A percentile compares a stretch with the other conserved stretches of the same genome.
These are phyloP conservation scores for Anoplophora glabripennis DNA, from an alignment of 1,140 invertebrate genomes.

Conservation along the genomic window DNA sequence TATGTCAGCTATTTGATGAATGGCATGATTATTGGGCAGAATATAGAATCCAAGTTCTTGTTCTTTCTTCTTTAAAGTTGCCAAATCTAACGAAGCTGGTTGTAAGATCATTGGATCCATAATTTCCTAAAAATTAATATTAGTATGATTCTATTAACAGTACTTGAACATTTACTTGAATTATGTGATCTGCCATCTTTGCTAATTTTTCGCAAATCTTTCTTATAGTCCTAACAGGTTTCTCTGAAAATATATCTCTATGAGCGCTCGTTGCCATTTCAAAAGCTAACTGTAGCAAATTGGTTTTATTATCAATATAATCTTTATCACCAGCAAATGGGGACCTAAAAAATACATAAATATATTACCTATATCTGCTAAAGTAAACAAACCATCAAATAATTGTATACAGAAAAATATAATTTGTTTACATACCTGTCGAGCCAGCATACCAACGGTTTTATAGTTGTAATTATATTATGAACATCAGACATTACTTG, in stretches of 20 bases:
- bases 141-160: neutral
- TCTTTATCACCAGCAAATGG: conserved; percentile 69
- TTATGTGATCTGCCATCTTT: conserved; percentile 79
- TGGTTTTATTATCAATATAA: conserved; percentile 64
- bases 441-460: conserved; percentile 83
- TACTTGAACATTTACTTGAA: conserved; percentile 59
- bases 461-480: conserved; percentile 77
- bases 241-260: conserved; percentile 81
- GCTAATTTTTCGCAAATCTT: conserved; percentile 68
- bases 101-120: conserved; percentile 85
- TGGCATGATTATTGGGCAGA: conserved; percentile 78
- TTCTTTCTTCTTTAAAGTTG: conserved; percentile 80
- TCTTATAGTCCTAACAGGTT: conserved; percentile 70
- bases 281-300: conserved; percentile 73
- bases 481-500: conserved; percentile 80
- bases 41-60: conserved; percentile 80
- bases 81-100: conserved; percentile 80
- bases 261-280: conserved; percentile 85
- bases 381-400: too few relatives aligned
- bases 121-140: conserved; percentile 60
- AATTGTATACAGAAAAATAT: neutral
- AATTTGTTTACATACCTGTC: conserved; percentile 58
- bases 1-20: conserved; percentile 82
- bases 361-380: neutral
- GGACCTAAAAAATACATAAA: conserved; percentile 50